Conservation (phyloP, 2,113 vertebrate species). For the Numida meleagris region DNA sequence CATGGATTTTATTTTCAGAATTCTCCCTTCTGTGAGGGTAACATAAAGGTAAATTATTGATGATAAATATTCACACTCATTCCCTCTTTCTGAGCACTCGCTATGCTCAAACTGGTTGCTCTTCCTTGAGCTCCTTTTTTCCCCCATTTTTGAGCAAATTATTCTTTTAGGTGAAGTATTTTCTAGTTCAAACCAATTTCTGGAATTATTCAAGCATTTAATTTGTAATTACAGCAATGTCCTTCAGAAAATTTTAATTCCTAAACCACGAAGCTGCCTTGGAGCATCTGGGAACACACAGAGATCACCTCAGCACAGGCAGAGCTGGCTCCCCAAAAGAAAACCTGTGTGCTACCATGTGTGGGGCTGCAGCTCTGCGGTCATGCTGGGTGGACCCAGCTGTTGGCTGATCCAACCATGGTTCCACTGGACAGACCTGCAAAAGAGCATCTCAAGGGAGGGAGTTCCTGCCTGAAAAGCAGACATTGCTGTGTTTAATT, state of each 20-base stretch:
- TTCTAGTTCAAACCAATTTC: not conserved
- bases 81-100: not conserved
- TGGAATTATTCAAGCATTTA: conserved; percentile 23
- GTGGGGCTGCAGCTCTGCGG: not conserved
- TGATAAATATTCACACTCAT: not conserved
- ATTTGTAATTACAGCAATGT: not conserved
- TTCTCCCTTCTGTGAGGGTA: not conserved
- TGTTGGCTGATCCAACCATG: not conserved
- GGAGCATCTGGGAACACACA: not conserved
- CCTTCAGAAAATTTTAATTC: not conserved
- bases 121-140: not conserved
- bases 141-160: not conserved
- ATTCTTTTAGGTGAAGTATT: not conserved
- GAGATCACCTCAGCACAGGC: not conserved
- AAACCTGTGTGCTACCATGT: accelerated
- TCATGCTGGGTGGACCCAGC: accelerated
- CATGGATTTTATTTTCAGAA: not conserved
- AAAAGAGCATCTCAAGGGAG: not conserved
- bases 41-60: not conserved
- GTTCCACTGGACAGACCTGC: not conserved
- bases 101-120: not conserved
- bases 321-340: not conserved
- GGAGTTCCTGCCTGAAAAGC: not conserved
- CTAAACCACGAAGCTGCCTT: not conserved
- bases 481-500: not conserved